Conservation (phyloP, 2,888 invertebrate species). For the Hololepta plana region DNA sequence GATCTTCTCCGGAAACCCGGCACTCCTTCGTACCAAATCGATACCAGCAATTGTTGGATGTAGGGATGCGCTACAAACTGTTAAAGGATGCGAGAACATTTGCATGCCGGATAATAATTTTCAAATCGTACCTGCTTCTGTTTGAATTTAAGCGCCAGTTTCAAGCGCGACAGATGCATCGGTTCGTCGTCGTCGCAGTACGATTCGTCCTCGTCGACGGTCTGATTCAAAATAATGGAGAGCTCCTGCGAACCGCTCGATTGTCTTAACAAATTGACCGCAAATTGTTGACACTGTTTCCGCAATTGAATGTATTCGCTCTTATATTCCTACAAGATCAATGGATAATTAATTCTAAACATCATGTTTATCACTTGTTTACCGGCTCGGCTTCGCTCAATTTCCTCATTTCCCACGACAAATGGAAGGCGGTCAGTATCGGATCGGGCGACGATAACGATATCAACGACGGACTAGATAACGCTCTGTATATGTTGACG, state of each 20-base stretch:
- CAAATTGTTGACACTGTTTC: constrained; percentile 76
- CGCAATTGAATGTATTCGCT: constrained; percentile 74
- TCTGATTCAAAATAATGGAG: constrained; percentile 85
- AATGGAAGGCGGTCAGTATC: constrained; percentile 80
- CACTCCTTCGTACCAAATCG: constrained; percentile 90
- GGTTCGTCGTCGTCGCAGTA: constrained; percentile 63
- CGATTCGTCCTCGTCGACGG: constrained; percentile 48
- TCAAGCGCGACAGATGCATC: constrained; percentile 70
- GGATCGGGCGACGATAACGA: constrained; percentile 86
- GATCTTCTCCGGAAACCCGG: constrained; percentile 82
- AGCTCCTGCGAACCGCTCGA: constrained; percentile 84
- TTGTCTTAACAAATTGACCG: constrained; percentile 79
- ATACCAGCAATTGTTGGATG: constrained; percentile 78
- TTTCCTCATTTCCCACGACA: constrained; percentile 85
- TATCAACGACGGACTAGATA: constrained; percentile 86
- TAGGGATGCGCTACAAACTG: constrained; percentile 92
- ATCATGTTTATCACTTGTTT: constrained; percentile 10
- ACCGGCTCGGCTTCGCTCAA: constrained; percentile 76
- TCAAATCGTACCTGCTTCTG: constrained; percentile 67
- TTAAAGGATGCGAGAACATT: constrained; percentile 4
- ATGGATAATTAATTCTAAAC: constrained; percentile 1
- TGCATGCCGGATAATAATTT: neutral
- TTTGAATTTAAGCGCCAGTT: constrained; percentile 81
- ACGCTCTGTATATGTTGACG: constrained; percentile 81
- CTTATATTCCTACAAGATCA: constrained; percentile 55